Conservation (phyloP, 2,797 vertebrate species). For the Sternotherus odoratus region DNA sequence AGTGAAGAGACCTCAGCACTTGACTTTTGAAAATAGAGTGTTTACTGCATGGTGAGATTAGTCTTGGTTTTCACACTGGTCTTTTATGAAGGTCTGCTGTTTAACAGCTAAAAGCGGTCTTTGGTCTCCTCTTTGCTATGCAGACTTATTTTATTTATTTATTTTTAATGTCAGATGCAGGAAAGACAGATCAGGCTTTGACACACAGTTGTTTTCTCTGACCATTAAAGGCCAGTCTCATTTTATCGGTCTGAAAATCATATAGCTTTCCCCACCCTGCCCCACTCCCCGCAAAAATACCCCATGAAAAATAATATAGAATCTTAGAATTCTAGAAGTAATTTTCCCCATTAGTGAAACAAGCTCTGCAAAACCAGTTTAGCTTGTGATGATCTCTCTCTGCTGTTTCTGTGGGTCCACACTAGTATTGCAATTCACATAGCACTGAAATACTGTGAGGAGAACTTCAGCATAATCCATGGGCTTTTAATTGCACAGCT, state of each 20-base stretch:
- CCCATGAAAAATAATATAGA: background rate
- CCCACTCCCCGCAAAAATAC: background rate
- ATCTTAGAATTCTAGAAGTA: background rate
- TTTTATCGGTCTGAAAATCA: background rate
- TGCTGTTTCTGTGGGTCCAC: background rate
- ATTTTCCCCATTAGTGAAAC: background rate
- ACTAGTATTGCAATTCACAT: background rate
- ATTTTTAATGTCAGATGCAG: background rate
- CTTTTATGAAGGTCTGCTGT: conserved; percentile 20
- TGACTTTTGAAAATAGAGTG: conserved; percentile 73
- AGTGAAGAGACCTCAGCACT: conserved; percentile 60
- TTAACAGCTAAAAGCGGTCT: conserved; percentile 7
- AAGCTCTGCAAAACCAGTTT: background rate
- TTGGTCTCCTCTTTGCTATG: background rate
- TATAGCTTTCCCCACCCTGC: accelerated
- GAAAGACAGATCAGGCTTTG: background rate
- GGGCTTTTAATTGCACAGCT: background rate
- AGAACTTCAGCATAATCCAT: background rate
- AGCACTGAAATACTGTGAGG: background rate
- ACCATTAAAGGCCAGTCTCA: background rate
- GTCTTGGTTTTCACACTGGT: conserved; percentile 41
- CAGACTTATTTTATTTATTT: background rate
- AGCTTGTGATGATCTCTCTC: background rate
- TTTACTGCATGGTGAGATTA: conserved; percentile 43
- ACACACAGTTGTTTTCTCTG: background rate